Evolutionary conservation across 2,888 invertebrate genomes (phyloP).

Genomic region (Coleophora flavipennella): DNA sequence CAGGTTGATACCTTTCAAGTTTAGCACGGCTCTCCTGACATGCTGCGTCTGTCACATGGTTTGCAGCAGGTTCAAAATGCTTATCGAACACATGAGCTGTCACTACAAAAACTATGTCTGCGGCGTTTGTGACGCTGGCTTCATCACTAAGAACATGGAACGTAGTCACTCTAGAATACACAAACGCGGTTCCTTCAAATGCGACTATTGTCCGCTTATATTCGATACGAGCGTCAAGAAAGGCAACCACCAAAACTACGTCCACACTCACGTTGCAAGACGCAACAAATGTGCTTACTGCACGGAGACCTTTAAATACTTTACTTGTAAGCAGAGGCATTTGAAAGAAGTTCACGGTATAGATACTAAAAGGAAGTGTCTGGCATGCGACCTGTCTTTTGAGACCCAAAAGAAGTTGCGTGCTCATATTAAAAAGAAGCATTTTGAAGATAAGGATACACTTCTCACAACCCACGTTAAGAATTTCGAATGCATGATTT

Average conservation of each 20-base stretch:
- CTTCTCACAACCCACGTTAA: slow-evolving; percentile 34
- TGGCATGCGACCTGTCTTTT: slow-evolving; percentile 34
- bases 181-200: slow-evolving; percentile 16
- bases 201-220: slow-evolving; percentile 18
- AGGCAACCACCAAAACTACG: not conserved
- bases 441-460: slow-evolving; percentile 36
- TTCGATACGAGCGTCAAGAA: slow-evolving; percentile 17
- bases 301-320: slow-evolving; percentile 14
- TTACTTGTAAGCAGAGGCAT: slow-evolving; percentile 16
- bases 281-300: slow-evolving; percentile 28
- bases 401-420: slow-evolving; percentile 27
- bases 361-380: slow-evolving; percentile 24
- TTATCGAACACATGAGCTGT: slow-evolving; percentile 34
- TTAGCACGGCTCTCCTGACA: slow-evolving; percentile 19
- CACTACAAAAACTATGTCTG: slow-evolving; percentile 41
- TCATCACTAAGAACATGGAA: slow-evolving; percentile 16
- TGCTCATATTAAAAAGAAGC: slow-evolving; percentile 33
- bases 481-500: slow-evolving; percentile 38
- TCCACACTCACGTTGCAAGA: slow-evolving; percentile 15
- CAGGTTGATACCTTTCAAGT: slow-evolving; percentile 35
- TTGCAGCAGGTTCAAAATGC: slow-evolving; percentile 22
- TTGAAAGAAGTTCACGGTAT: slow-evolving; percentile 15
- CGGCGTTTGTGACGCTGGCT: slow-evolving; percentile 25
- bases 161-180: slow-evolving; percentile 13
- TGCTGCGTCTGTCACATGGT: slow-evolving; percentile 20